phyloP scores from a whole-genome alignment of 2,797 vertebrate species.

The Pyrrhura leucotis region DNA sequence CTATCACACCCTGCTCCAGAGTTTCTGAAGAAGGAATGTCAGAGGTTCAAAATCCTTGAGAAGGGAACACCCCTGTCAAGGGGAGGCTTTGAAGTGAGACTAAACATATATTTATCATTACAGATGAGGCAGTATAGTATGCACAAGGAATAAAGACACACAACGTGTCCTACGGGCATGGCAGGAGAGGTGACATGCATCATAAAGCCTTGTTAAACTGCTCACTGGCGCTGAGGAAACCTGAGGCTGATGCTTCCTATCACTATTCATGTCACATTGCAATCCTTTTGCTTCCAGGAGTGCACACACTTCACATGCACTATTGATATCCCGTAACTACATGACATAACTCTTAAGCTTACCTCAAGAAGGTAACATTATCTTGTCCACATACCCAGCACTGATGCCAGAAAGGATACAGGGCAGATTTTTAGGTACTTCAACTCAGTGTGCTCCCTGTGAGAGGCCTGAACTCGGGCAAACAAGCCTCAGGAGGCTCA shows the following conservation, averaged over 20 bases:
- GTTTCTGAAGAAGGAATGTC: conserved; percentile 50
- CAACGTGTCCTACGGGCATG: conserved; percentile 23
- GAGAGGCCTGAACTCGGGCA: conserved; percentile 43
- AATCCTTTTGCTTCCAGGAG: conserved; percentile 8
- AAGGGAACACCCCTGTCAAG: conserved; percentile 49
- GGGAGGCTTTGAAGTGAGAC: conserved; percentile 60
- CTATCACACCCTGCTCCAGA: conserved; percentile 4
- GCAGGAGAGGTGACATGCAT: conserved; percentile 59
- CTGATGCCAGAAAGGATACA: not conserved
- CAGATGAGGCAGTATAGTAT: conserved; percentile 16
- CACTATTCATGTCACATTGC: conserved; percentile 35
- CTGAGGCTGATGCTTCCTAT: conserved; percentile 40
- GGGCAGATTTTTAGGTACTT: conserved; percentile 43
- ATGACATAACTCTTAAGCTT: conserved; percentile 1
- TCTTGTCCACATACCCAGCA: not conserved
- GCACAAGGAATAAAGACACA: conserved; percentile 25
- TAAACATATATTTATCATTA: conserved; percentile 68
- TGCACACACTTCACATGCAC: not conserved
- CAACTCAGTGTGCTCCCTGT: not conserved
- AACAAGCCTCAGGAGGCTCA: conserved; percentile 33
- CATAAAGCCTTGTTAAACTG: conserved; percentile 54
- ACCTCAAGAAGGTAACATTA: conserved; percentile 25
- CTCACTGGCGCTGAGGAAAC: conserved; percentile 57
- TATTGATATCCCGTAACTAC: conserved; percentile 36
- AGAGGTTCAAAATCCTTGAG: conserved; percentile 42